Base-by-base conservation (phyloP, 1,140 invertebrate genomes). In the silkworm (Bombyx mori) region DNA sequence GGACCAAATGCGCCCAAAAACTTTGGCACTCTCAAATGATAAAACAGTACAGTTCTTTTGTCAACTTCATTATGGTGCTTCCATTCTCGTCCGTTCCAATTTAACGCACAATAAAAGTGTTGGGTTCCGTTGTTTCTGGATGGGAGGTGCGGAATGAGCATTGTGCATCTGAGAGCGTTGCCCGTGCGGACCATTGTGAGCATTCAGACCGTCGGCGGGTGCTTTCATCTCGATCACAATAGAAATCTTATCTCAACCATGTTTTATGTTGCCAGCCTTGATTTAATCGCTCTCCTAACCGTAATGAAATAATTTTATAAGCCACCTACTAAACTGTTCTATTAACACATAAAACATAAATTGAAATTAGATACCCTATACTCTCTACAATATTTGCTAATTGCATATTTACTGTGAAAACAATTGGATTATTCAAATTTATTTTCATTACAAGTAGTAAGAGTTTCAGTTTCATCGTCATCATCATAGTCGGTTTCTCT, bases 81-180 rank as follows among this genome's bases (percentile, higher is more conserved):
- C 58, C 54, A 66, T 71, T 70, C 54, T 62, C 66, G 71, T 69
- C 66, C 74, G 65, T 69, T 81, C 73, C 73, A 79, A 75, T 82
- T 79, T 72, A 75, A 67, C 68, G 65, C 62, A 81, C 73, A 78
- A 77, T 80, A 76, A 78, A 76, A 79, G 71, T 81, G 77, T 75
- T 69, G 69, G 63, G 66, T 61, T 67, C 73, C 69, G 73, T 78
- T 84, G 79, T 82, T 82, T 82, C 72, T 66, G 71, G 57, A 73
- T 76, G 71, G 65, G 65, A 77, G 73, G 73, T 74, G 70, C 73
- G 77, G 69, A 56, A 48, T 76, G 60, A 55, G 66, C 68, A 82
- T 82, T 79, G 77, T 82, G 79, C 73, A 80, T 77, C 68, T 74
- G 67, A 71, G 59, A 68, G 69, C 67, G 26, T 35, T 35, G 26